Evolutionary conservation across 64 coral and sea anemone species (phyloP), one percentile per base, ranked within the genome.

Genomic region (Catalaphyllia jardinei): DNA sequence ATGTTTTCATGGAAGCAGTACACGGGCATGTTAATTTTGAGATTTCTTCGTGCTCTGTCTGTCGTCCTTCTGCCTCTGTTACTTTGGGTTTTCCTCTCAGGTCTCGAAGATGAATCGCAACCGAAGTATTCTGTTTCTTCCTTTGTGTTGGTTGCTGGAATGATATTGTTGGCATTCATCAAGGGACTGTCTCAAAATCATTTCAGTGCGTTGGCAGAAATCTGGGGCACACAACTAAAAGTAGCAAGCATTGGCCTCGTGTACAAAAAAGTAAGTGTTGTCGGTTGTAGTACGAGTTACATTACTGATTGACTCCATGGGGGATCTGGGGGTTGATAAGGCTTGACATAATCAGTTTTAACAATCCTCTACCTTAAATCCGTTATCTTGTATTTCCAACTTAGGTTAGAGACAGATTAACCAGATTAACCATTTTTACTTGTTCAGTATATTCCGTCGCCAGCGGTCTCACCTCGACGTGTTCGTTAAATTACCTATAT

Each of bases 111-210:
- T 16, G 17, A 49, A 22, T 50, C 81, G 9, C 74, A 77, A 50
- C 18, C 8, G 33, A 38, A 19, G 7, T 24, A 46, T 77, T 77
- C 74, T 49, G 39, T 11, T 6, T 77, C 74, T 77, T 49, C 74
- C 20, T 77, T 49, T 51, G 3, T 52, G 15, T 30, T 46, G 5
- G 74, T 77, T 77, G 20, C 35, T 49, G 74, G 74, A 9, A 77
- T 77, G 14, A 42, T 77, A 22, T 24, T 77, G 1, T 10, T 51
- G 19, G 35, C 74, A 20, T 14, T 77, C 20, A 22, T 49, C 19
- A 77, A 77, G 24, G 74, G 74, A 77, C 39, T 77, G 35, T 24
- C 74, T 11, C 50, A 77, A 24, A 77, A n/a, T 50, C 74, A 77
- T 24, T 77, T 20, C 17, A 24, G 6, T 20, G 33, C 18, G 10